Conservation (phyloP, 2,888 invertebrate species). For the Cecidostiba fungosa region DNA sequence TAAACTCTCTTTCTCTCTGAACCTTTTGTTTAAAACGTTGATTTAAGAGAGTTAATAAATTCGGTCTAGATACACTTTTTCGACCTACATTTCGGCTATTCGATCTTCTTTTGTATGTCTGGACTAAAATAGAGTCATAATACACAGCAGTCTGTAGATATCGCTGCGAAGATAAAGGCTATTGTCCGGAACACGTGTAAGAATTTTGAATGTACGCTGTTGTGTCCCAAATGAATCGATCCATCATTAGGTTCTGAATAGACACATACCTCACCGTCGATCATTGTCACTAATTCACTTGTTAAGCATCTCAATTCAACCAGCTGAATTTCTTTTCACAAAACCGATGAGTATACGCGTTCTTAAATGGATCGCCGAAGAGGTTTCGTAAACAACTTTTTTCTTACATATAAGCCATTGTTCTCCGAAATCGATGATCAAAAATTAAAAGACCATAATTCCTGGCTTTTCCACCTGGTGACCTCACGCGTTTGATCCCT, state of each 20-base stretch:
- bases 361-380: not conserved
- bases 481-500: not conserved
- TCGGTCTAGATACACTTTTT: not conserved
- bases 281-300: not conserved
- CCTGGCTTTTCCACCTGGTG: not conserved
- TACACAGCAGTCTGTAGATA: not conserved
- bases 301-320: not conserved
- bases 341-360: not conserved
- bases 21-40: not conserved
- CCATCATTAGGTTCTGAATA: not conserved
- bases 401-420: not conserved
- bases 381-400: not conserved
- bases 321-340: not conserved
- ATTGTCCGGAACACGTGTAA: not conserved
- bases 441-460: not conserved
- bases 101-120: not conserved
- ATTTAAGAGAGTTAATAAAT: not conserved
- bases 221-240: not conserved
- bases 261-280: not conserved
- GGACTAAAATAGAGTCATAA: not conserved
- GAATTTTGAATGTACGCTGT: not conserved
- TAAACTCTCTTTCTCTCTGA: constrained; percentile 6
- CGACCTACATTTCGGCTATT: constrained; percentile 9
- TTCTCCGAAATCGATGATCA: not conserved
- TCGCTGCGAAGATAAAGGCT: not conserved